phyloP scores from a whole-genome alignment of 2,797 vertebrate species.

The Cyprinella venusta region DNA sequence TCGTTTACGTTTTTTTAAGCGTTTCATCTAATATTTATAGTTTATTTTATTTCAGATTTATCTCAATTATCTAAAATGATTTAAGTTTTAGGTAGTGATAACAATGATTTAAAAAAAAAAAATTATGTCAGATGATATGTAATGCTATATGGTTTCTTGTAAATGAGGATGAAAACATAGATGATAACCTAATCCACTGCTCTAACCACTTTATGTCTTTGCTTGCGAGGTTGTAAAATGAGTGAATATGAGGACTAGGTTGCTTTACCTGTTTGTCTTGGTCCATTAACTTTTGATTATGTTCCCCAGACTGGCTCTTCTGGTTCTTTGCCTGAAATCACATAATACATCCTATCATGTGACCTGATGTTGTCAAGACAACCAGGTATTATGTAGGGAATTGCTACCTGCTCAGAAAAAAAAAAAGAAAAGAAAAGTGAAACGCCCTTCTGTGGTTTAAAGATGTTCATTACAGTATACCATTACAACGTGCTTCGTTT shows the following conservation, averaged over 20 bases:
- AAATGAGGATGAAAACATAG: neutral
- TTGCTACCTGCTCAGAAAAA: neutral
- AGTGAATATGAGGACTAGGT: neutral
- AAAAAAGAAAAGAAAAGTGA: neutral
- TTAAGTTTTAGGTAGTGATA: neutral
- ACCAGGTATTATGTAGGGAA: slow-evolving; percentile 8
- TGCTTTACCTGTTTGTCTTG: slow-evolving; percentile 85
- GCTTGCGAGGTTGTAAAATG: neutral
- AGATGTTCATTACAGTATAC: neutral
- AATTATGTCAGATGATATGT: neutral
- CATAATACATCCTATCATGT: slow-evolving; percentile 48
- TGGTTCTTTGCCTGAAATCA: slow-evolving; percentile 82
- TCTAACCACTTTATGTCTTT: neutral
- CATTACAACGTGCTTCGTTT: neutral
- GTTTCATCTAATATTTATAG: no score
- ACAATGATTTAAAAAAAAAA: neutral
- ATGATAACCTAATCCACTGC: neutral
- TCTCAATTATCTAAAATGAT: neutral
- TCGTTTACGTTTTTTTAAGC: no score
- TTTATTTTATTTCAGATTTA: neutral
- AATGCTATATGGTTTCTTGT: neutral
- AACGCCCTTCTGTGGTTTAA: neutral
- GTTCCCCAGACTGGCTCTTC: slow-evolving; percentile 76
- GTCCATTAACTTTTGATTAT: slow-evolving; percentile 82
- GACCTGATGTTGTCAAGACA: slow-evolving; percentile 21